Conservation (phyloP, 2,113 vertebrate species). For the Heptranchias perlo region DNA sequence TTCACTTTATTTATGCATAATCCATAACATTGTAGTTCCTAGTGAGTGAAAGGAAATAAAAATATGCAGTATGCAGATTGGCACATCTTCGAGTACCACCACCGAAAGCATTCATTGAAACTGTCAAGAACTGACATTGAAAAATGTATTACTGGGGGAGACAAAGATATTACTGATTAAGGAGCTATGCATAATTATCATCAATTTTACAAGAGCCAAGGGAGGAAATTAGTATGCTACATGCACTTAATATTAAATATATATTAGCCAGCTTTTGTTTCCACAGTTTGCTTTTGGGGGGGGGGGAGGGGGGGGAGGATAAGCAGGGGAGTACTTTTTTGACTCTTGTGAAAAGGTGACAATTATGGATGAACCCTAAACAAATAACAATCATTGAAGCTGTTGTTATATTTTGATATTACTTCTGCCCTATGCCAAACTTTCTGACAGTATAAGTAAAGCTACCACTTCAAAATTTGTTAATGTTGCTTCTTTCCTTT, state of each 20-base stretch:
- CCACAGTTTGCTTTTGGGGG: background rate
- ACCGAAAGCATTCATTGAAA: background rate
- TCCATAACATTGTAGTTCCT: background rate
- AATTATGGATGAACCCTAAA: background rate
- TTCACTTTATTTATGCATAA: background rate
- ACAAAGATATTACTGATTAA: background rate
- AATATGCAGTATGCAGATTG: background rate
- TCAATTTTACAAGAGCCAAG: background rate
- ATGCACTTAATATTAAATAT: background rate
- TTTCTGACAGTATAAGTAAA: no score
- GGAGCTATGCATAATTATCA: background rate
- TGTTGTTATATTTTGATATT: no score
- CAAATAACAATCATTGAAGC: background rate
- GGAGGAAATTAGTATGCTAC: background rate
- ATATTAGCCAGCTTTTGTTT: background rate
- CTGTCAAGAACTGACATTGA: background rate
- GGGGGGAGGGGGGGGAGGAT: background rate
- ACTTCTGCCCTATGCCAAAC: no score
- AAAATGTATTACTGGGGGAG: background rate
- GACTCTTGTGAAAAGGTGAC: background rate
- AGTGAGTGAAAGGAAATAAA: background rate
- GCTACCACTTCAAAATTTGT: no score
- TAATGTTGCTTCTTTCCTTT: no score
- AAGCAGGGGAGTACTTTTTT: background rate
- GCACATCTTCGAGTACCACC: background rate